phyloP scores from a whole-genome alignment of 2,797 vertebrate species.

The Semotilus atromaculatus region DNA sequence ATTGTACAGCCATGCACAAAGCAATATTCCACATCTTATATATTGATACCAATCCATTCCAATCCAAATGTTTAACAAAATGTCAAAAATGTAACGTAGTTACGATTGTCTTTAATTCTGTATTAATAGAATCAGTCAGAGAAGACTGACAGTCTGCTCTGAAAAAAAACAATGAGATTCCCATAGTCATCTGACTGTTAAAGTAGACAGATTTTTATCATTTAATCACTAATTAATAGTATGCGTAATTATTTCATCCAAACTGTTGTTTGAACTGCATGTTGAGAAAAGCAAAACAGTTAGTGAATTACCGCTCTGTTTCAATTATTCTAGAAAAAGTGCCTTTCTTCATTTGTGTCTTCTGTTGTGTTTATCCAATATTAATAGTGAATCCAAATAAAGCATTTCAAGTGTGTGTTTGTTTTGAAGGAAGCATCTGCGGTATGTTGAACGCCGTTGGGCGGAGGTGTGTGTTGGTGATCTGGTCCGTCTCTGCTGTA shows the following conservation, averaged over 20 bases:
- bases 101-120: background rate
- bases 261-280: background rate
- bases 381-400: background rate
- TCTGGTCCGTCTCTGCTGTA: slow-evolving; percentile 89
- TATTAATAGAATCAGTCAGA: background rate
- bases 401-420: background rate
- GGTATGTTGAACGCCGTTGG: slow-evolving; percentile 84
- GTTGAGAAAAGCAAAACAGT: background rate
- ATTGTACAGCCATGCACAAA: background rate
- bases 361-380: background rate
- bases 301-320: background rate
- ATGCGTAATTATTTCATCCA: background rate
- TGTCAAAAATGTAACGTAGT: background rate
- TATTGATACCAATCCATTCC: background rate
- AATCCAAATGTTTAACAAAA: background rate
- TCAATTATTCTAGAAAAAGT: background rate
- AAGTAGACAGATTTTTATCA: background rate
- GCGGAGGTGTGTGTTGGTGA: slow-evolving; percentile 91
- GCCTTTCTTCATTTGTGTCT: background rate
- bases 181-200: background rate
- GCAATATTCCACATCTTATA: background rate
- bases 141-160: background rate
- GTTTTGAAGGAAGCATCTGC: slow-evolving; percentile 79
- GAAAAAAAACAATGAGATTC: background rate
- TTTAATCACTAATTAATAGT: background rate